phyloP scores from a whole-genome alignment of 1,140 invertebrate genomes.

The Probaryconus sp. region DNA sequence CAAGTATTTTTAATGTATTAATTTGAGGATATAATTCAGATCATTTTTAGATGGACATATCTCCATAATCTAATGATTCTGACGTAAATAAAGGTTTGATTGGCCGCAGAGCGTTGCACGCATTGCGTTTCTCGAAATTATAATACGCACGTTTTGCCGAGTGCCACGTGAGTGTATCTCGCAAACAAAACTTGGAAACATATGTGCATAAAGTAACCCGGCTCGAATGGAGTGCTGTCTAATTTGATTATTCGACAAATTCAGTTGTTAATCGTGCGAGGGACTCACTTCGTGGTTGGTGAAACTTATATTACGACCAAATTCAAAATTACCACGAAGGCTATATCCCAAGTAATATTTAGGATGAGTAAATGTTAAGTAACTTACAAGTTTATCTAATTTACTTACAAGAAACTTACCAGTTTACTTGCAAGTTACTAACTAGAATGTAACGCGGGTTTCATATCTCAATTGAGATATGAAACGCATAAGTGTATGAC shows the following conservation, averaged over 20 bases:
- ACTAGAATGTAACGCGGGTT: no score
- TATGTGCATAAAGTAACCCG: constrained; percentile 19
- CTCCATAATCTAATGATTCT: constrained; percentile 69
- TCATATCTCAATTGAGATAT: no score
- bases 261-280: constrained; percentile 64
- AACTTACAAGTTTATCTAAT: no score
- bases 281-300: constrained; percentile 63
- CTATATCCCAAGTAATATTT: no score
- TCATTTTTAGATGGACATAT: constrained; percentile 59
- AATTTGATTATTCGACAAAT: constrained; percentile 72
- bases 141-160: constrained; percentile 41
- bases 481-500: no score
- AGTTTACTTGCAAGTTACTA: no score
- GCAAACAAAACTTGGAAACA: constrained; percentile 45
- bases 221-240: constrained; percentile 59
- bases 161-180: constrained; percentile 15
- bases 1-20: no score
- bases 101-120: constrained; percentile 59
- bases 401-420: no score
- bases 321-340: constrained; percentile 50
- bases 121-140: constrained; percentile 38
- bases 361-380: no score
- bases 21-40: no score
- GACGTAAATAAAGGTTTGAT: constrained; percentile 71
- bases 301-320: constrained; percentile 63